Percentiles rank a stretch among this genome's conserved stretches.
These are phyloP conservation scores for Phenganax marumi DNA, from an alignment of 92 coral and sea anemone species.

Conservation along the genomic window DNA sequence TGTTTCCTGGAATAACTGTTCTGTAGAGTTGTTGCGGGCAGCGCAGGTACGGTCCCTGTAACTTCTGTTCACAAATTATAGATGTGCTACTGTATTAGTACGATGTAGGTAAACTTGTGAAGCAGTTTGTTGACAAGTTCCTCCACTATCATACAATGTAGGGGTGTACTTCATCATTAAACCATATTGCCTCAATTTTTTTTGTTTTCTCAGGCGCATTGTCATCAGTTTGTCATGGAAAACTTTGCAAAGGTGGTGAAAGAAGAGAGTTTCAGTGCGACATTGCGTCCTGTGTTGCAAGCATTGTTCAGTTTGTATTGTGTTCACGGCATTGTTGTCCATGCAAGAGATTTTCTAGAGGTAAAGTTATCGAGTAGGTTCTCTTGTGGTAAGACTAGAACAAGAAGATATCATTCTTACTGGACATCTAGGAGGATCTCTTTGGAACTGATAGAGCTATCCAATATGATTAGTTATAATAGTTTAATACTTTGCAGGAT, in stretches of 20 bases:
- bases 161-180: not conserved
- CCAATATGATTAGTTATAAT: not conserved
- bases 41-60: constrained; percentile 64
- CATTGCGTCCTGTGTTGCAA: constrained; percentile 58
- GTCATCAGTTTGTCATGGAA: constrained; percentile 60
- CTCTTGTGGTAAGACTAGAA: too few relatives aligned
- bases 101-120: too few relatives aligned
- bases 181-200: not conserved
- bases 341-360: constrained; percentile 81
- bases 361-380: constrained; percentile 34
- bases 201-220: constrained; percentile 61
- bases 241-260: constrained; percentile 56
- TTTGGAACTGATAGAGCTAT: too few relatives aligned
- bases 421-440: too few relatives aligned
- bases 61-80: not conserved
- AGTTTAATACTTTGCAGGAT: constrained; percentile 13
- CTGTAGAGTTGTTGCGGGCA: constrained; percentile 72
- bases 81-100: not conserved
- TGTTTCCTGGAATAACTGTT: constrained; percentile 77
- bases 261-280: constrained; percentile 50
- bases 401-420: too few relatives aligned
- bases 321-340: constrained; percentile 63
- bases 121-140: too few relatives aligned
- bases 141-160: too few relatives aligned
- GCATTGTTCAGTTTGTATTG: constrained; percentile 64